Evolutionary conservation across 2,113 vertebrate species (phyloP).

Genomic region (Aspidoscelis tigris): DNA sequence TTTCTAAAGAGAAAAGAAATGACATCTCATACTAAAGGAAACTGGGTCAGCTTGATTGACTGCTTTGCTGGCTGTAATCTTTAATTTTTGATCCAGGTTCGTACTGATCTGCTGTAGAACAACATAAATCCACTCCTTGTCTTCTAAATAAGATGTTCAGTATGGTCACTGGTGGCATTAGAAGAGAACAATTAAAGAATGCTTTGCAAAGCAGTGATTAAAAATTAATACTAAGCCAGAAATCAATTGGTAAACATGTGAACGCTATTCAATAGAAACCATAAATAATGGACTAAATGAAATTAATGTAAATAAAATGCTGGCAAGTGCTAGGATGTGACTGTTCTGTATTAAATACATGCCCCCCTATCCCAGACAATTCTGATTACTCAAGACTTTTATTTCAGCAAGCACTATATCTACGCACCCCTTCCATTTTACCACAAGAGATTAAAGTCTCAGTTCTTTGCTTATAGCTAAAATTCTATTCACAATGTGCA

Average conservation of each 20-base stretch:
- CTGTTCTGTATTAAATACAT: background rate
- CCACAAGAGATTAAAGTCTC: background rate
- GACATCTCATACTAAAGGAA: background rate
- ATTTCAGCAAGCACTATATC: background rate
- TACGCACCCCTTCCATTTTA: background rate
- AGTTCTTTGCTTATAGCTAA: background rate
- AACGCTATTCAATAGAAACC: constrained; percentile 1
- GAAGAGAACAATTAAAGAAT: constrained; percentile 15
- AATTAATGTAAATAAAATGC: constrained; percentile 35
- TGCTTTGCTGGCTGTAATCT: background rate
- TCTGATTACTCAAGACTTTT: constrained; percentile 24
- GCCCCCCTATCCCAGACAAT: background rate
- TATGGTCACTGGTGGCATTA: constrained; percentile 6
- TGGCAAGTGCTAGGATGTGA: constrained; percentile 26
- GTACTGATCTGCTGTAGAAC: background rate
- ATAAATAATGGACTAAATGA: constrained; percentile 43
- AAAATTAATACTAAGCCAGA: constrained; percentile 43
- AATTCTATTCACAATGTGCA: background rate
- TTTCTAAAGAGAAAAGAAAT: background rate
- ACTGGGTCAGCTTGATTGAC: constrained; percentile 6
- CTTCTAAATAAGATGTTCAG: constrained; percentile 15
- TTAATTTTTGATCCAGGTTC: background rate
- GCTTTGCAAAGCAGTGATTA: constrained; percentile 15
- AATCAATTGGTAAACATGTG: constrained; percentile 27
- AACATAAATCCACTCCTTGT: background rate